Evolutionary conservation across 2,797 vertebrate species (phyloP).

Genomic region (Centropyge bicolor): DNA sequence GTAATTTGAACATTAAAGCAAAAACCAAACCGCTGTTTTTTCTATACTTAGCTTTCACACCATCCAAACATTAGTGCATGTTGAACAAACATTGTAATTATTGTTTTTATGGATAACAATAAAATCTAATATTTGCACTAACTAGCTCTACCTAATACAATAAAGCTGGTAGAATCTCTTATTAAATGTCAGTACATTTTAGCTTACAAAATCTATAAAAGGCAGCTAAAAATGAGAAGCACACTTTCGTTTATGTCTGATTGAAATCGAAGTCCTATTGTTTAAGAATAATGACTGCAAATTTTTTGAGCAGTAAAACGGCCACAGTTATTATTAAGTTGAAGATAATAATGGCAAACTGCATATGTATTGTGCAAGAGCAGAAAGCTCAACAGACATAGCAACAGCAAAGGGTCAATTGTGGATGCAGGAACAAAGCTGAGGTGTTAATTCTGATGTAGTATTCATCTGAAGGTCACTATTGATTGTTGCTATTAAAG

Average conservation of each 20-base stretch:
- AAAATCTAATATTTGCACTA: too few species aligned
- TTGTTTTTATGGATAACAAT: too few species aligned
- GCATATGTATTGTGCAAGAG: too few species aligned
- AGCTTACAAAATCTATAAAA: too few species aligned
- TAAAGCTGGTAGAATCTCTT: not conserved
- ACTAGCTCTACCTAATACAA: too few species aligned
- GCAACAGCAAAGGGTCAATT: not conserved
- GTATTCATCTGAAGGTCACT: slow-evolving; percentile 15
- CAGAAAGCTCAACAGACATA: not conserved
- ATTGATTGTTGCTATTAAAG: not conserved
- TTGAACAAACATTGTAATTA: too few species aligned
- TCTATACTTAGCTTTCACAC: too few species aligned
- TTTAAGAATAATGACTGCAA: not conserved
- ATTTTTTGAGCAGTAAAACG: not conserved
- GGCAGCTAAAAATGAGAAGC: not conserved
- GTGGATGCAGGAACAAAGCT: not conserved
- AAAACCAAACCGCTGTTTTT: too few species aligned
- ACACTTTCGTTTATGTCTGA: not conserved
- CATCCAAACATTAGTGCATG: too few species aligned
- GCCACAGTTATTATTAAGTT: not conserved
- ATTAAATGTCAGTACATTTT: not conserved
- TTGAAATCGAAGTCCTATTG: not conserved
- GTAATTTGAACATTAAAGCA: too few species aligned
- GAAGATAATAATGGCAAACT: not conserved
- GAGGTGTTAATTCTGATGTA: not conserved